Evolutionary conservation across 2,113 vertebrate genomes (phyloP), one percentile per base, ranked within the genome.

Genomic region (Lycaon pictus): DNA sequence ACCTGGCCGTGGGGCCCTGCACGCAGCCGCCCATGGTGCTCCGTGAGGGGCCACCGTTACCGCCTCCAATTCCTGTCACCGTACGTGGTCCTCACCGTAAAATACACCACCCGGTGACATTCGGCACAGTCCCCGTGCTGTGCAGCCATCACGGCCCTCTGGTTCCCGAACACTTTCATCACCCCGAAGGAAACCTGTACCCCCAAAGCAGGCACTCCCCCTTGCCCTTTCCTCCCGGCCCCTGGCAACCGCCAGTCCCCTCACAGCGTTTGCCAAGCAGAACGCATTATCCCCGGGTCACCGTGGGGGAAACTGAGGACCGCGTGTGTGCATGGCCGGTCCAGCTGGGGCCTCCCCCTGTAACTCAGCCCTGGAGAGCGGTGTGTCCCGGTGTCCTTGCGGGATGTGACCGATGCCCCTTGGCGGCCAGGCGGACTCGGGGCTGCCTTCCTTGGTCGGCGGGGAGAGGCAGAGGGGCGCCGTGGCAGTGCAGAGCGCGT

Each of bases 381-480:
- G 7, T 13, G 25, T 37, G 51, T 32, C 67, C 48, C 1, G 25
- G 11, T 35, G 20, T 65, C 58, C 27, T 67, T 55, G 12, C 58
- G 84, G 51, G 51, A 32, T 37, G 27, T 43, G 55, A 22, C 8
- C 35, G 56, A 55, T 16, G 48, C 9, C 72, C 51, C 35, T 43
- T 43, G 43, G 43, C 6, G 43, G 43, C 3, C 25, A 22, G 7
- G 20, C n/a, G 0, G 11, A 55, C 37, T 55, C 65, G 15, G 2
- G 43, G 93, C 58, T 55, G 90, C 76, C 88, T 65, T 71, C 77
- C 79, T 76, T n/a, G 15, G 89, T 29, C 58, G 32, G 10, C 81
- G 82, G 71, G 80, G 83, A 92, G 87, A 92, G 74, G 32, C 25
- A 25, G 43, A 25, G 56, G 22, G 80, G 32, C 0, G 0, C 19